Conservation (phyloP, 92 coral and sea anemone species). For the Virgularia gustaviana region DNA sequence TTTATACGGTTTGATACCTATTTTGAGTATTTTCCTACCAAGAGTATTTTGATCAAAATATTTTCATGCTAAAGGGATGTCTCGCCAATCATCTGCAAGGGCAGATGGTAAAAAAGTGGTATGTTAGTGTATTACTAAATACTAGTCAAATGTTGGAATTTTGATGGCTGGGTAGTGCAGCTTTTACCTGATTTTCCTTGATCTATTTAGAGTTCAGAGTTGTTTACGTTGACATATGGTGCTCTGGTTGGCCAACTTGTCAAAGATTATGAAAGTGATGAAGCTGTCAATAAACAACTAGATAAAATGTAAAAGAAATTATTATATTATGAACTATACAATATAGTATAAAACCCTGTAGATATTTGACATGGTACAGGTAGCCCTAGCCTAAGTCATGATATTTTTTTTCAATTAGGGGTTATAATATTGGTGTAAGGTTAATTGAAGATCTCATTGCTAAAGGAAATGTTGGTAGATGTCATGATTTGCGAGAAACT, state of each 20-base stretch:
- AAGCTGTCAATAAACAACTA: constrained; percentile 89
- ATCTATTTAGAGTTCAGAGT: constrained; percentile 74
- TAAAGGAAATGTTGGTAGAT: constrained; percentile 87
- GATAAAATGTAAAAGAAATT: constrained; percentile 71
- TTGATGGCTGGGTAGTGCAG: neutral
- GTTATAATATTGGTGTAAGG: constrained; percentile 94
- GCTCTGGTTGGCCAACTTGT: constrained; percentile 92
- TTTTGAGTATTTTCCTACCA: too few relatives aligned
- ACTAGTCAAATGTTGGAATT: neutral
- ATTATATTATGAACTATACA: too few relatives aligned
- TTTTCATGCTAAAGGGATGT: constrained; percentile 49
- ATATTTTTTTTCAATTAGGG: constrained; percentile 54
- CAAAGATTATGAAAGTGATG: constrained; percentile 90
- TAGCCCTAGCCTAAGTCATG: too few relatives aligned
- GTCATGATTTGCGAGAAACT: constrained; percentile 91
- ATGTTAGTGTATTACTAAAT: constrained; percentile 29
- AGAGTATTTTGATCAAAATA: too few relatives aligned
- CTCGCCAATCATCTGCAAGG: constrained; percentile 90
- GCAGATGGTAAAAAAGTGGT: constrained; percentile 94
- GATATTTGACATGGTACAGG: neutral
- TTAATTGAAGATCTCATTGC: constrained; percentile 92
- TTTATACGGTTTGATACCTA: too few relatives aligned
- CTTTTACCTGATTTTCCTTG: neutral
- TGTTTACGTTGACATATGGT: constrained; percentile 86
- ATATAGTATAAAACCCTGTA: neutral